Conservation (phyloP, 2,113 vertebrate species). For the Aspidoscelis tigris region DNA sequence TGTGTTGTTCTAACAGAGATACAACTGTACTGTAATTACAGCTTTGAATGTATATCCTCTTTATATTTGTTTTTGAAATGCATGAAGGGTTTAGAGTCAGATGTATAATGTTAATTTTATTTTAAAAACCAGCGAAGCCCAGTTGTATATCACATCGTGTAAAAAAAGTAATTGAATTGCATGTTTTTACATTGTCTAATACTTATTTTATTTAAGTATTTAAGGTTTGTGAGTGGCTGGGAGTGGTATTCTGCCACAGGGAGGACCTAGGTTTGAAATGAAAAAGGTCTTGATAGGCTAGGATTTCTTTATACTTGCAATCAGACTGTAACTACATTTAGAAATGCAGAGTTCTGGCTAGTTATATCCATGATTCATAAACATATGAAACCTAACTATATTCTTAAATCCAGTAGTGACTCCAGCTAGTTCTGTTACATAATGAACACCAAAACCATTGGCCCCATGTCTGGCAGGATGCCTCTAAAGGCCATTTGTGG, state of each 20-base stretch:
- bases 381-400: slow-evolving; percentile 73
- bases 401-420: slow-evolving; percentile 76
- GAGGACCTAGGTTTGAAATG: slow-evolving; percentile 54
- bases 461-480: slow-evolving; percentile 23
- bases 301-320: slow-evolving; percentile 64
- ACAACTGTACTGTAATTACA: too few species aligned
- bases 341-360: slow-evolving; percentile 64
- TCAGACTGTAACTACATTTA: slow-evolving; percentile 55
- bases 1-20: too few species aligned
- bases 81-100: too few species aligned
- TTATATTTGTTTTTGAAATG: too few species aligned
- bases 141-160: slow-evolving; percentile 44
- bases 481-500: too few species aligned
- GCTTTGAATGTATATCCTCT: too few species aligned
- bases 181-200: slow-evolving; percentile 50
- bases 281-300: slow-evolving; percentile 49
- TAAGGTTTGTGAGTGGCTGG: slow-evolving; percentile 36
- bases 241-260: slow-evolving; percentile 37
- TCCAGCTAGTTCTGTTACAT: slow-evolving; percentile 77
- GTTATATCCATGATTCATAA: slow-evolving; percentile 76
- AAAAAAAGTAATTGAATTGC: slow-evolving; percentile 32
- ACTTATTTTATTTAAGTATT: slow-evolving; percentile 32
- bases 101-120: too few species aligned
- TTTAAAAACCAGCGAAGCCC: slow-evolving; percentile 41
- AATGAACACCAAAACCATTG: slow-evolving; percentile 83